phyloP scores from a whole-genome alignment of 2,797 vertebrate species.

The Pseudochaenichthys georgianus region DNA sequence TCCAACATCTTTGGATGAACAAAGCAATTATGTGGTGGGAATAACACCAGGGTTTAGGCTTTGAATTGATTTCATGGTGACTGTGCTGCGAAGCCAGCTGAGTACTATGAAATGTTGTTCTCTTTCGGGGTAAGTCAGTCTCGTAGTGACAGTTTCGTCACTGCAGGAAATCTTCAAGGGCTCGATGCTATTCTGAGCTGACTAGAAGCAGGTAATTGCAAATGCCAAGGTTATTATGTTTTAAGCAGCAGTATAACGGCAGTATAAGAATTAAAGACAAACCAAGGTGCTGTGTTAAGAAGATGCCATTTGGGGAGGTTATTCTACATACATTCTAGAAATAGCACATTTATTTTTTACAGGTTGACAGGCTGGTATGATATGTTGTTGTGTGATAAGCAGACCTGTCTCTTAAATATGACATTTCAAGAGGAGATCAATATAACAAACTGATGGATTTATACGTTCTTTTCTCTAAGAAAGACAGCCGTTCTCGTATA shows the following conservation, averaged over 20 bases:
- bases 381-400: background rate
- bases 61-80: constrained; percentile 58
- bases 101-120: constrained; percentile 60
- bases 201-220: constrained; percentile 55
- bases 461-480: background rate
- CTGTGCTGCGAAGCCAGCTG: constrained; percentile 33
- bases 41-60: constrained; percentile 33
- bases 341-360: background rate
- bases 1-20: constrained; percentile 41
- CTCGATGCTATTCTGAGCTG: constrained; percentile 39
- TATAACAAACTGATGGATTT: background rate
- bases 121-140: constrained; percentile 28
- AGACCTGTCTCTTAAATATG: background rate
- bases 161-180: constrained; percentile 55
- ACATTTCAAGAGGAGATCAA: constrained; percentile 6
- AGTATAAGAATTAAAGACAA: background rate
- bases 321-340: constrained; percentile 28
- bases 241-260: constrained; percentile 7
- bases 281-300: constrained; percentile 15
- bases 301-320: constrained; percentile 26
- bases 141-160: constrained; percentile 51
- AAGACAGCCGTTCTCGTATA: background rate
- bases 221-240: constrained; percentile 59
- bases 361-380: background rate
- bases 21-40: constrained; percentile 56